phyloP scores from a whole-genome alignment of 2,113 vertebrate species.

The Chaenocephalus aceratus region DNA sequence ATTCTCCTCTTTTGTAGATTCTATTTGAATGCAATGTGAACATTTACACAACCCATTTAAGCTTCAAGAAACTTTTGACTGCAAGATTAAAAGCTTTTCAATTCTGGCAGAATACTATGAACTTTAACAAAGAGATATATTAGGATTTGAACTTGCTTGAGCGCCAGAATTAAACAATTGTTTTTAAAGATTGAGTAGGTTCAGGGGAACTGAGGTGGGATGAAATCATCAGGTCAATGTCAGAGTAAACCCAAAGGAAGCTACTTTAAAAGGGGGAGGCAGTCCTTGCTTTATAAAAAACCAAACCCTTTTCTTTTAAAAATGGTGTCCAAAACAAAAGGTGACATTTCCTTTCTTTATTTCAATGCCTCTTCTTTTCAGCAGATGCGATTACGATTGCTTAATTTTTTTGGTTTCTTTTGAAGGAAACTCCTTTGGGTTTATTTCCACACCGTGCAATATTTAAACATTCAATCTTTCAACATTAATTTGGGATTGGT shows the following conservation, averaged over 20 bases:
- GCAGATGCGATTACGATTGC: conserved; percentile 45
- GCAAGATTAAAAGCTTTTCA: conserved; percentile 18
- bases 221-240: conserved; percentile 40
- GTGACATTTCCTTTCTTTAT: conserved; percentile 31
- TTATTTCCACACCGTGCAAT: conserved; percentile 64
- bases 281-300: background rate
- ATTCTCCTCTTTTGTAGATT: conserved; percentile 11
- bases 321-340: conserved; percentile 28
- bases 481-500: conserved; percentile 73
- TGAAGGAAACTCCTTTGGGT: conserved; percentile 62
- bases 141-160: conserved; percentile 33
- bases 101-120: conserved; percentile 20
- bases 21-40: background rate
- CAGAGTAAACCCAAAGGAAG: conserved; percentile 40
- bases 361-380: conserved; percentile 28
- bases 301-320: conserved; percentile 10
- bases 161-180: conserved; percentile 18
- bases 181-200: conserved; percentile 28
- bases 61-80: conserved; percentile 10
- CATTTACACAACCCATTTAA: conserved; percentile 11
- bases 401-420: conserved; percentile 42
- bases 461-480: conserved; percentile 79
- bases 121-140: conserved; percentile 27
- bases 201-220: conserved; percentile 13
- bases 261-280: conserved; percentile 1